Evolutionary conservation across 2,888 invertebrate genomes (phyloP).

Genomic region (Venusia cambrica): DNA sequence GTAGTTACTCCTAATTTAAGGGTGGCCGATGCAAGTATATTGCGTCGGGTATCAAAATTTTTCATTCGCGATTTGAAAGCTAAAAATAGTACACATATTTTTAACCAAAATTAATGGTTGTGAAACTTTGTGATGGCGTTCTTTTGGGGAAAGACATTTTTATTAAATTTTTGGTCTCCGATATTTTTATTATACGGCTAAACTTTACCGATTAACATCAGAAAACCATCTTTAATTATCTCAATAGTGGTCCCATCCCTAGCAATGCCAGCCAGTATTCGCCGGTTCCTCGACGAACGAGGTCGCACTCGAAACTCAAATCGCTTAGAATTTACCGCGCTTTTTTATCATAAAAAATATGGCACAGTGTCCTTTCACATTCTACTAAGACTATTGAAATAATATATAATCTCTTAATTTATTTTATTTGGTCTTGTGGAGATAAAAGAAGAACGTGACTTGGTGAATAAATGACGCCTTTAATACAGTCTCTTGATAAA

Average conservation of each 20-base stretch:
- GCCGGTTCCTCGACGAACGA: conserved; percentile 29
- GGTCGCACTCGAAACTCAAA: conserved; percentile 32
- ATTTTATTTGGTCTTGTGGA: conserved; percentile 7
- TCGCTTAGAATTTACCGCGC: conserved; percentile 34
- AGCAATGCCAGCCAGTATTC: conserved; percentile 31
- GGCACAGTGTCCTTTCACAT: conserved; percentile 3
- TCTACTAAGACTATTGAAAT: conserved; percentile 8
- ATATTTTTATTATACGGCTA: too few relatives aligned
- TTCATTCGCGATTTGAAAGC: too few relatives aligned
- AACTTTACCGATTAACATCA: too few relatives aligned
- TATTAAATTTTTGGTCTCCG: too few relatives aligned
- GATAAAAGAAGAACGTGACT: conserved; percentile 21
- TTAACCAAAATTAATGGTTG: too few relatives aligned
- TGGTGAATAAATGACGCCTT: conserved; percentile 23
- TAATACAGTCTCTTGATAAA: conserved; percentile 14
- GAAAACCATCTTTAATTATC: conserved; percentile 1
- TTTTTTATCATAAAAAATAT: conserved; percentile 21
- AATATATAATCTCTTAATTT: neutral
- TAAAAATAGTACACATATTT: too few relatives aligned
- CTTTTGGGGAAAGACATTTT: too few relatives aligned
- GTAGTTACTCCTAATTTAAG: too few relatives aligned
- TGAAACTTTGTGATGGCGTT: too few relatives aligned
- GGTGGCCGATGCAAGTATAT: too few relatives aligned
- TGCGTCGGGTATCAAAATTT: too few relatives aligned
- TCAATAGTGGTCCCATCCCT: conserved; percentile 25